Conservation (phyloP, 2,113 vertebrate species). For the Mustelus asterias region DNA sequence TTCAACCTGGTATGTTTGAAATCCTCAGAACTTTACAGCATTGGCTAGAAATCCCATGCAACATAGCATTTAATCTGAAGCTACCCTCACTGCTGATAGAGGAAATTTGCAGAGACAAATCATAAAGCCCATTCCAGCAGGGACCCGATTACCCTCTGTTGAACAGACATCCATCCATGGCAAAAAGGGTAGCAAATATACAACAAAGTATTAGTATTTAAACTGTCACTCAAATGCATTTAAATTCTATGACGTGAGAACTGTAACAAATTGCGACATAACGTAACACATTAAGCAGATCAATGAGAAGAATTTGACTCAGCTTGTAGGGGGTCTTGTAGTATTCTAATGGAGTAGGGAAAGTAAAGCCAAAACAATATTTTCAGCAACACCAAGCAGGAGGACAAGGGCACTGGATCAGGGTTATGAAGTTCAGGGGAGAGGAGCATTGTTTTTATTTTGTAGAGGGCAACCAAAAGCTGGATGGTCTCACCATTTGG, state of each 20-base stretch:
- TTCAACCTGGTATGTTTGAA: neutral
- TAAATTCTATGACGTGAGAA: neutral
- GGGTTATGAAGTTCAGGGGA: neutral
- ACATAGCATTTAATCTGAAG: neutral
- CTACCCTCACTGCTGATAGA: neutral
- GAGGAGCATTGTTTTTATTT: neutral
- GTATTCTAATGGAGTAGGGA: neutral
- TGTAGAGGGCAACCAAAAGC: neutral
- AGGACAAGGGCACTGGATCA: neutral
- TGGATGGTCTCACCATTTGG: neutral
- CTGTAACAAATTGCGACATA: neutral
- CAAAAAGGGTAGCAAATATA: neutral
- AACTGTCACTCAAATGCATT: neutral
- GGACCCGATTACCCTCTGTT: neutral
- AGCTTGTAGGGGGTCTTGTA: neutral
- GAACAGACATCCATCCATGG: neutral
- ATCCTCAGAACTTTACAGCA: neutral
- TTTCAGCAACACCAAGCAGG: neutral
- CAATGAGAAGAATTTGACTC: neutral
- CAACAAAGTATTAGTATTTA: neutral
- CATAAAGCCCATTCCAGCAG: neutral
- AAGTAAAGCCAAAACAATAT: neutral
- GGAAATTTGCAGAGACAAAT: neutral
- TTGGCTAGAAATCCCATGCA: neutral
- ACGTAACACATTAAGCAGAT: neutral